phyloP scores from a whole-genome alignment of 2,888 invertebrate species.

The Melipona beecheii region DNA sequence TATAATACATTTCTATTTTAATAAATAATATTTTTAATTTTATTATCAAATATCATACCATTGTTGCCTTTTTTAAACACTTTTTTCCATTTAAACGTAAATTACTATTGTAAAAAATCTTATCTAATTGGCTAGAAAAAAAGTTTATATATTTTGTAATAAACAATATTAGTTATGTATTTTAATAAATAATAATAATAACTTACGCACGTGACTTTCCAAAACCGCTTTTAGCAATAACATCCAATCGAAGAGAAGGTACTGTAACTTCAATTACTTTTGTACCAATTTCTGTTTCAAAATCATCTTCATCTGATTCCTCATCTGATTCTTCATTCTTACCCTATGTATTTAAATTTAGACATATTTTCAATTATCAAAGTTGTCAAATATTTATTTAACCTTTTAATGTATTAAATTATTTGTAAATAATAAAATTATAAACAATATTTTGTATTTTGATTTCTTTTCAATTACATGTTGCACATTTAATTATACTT shows the following conservation, averaged over 20 bases:
- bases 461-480: no score
- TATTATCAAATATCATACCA: conserved; percentile 84
- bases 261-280: conserved; percentile 88
- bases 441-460: no score
- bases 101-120: conserved; percentile 91
- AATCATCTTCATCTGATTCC: conserved; percentile 64
- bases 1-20: conserved; percentile 11
- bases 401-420: no score
- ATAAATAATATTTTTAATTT: conserved; percentile 49
- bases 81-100: conserved; percentile 92
- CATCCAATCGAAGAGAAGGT: conserved; percentile 89
- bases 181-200: conserved; percentile 18
- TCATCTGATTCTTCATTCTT: not conserved
- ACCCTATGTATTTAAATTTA: not conserved
- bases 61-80: conserved; percentile 90
- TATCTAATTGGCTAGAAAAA: conserved; percentile 90
- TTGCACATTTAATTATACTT: no score
- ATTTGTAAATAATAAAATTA: no score
- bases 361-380: not conserved
- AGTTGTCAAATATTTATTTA: not conserved
- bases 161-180: not conserved
- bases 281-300: conserved; percentile 69
- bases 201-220: conserved; percentile 90
- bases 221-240: conserved; percentile 89
- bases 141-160: not conserved